phyloP scores from a whole-genome alignment of 2,113 vertebrate species.

The Phyllostomus discolor region DNA sequence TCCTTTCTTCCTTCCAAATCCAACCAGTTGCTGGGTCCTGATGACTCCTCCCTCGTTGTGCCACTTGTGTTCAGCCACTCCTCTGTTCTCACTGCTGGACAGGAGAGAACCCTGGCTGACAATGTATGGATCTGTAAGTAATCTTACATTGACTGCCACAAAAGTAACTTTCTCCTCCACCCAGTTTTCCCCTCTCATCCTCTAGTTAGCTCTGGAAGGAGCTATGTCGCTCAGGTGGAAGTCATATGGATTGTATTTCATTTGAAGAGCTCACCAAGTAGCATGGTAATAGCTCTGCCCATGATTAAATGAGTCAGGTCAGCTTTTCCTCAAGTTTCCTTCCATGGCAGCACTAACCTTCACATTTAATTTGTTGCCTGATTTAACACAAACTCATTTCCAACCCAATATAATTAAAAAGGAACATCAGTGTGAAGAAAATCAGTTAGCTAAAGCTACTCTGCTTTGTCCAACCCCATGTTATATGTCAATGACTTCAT shows the following conservation, averaged over 20 bases:
- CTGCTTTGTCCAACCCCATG: background rate
- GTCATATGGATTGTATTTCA: background rate
- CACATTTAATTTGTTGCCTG: constrained; percentile 19
- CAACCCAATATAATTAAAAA: constrained; percentile 17
- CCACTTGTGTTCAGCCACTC: background rate
- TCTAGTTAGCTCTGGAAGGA: background rate
- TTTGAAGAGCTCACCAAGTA: background rate
- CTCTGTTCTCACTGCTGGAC: background rate
- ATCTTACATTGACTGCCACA: background rate
- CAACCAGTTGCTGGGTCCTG: background rate
- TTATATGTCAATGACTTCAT: background rate
- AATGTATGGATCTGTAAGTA: background rate
- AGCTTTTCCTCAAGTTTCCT: background rate
- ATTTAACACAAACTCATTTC: constrained; percentile 5
- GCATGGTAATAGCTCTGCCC: background rate
- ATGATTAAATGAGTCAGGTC: background rate
- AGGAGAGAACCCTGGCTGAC: background rate
- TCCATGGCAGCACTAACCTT: background rate
- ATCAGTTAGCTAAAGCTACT: background rate
- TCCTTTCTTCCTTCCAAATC: background rate
- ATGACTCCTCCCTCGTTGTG: background rate
- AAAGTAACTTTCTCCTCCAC: background rate
- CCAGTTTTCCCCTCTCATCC: background rate
- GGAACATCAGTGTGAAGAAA: background rate
- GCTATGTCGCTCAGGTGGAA: background rate